A percentile compares a stretch with the other conserved stretches of the same genome.
phyloP scores from a whole-genome alignment of 2,113 vertebrate species.

The Cygnus atratus region DNA sequence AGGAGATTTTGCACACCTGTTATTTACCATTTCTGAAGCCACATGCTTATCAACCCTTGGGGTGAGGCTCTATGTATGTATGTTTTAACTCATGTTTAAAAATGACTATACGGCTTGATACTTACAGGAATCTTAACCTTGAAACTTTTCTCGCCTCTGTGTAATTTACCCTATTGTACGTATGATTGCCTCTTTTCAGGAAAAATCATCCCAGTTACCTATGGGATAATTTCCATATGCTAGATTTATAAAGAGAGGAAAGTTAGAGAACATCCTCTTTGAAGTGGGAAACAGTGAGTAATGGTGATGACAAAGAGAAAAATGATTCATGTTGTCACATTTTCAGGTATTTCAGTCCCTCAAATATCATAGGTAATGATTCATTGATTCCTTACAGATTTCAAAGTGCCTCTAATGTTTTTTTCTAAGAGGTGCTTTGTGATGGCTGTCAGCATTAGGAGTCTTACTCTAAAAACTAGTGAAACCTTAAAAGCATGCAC shows the following conservation, averaged over 20 bases:
- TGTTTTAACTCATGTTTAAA: background rate
- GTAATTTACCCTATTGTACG: background rate
- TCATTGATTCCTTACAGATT: background rate
- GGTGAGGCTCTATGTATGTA: background rate
- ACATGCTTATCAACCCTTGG: background rate
- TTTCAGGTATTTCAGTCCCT: constrained; percentile 41
- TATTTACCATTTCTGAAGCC: constrained; percentile 19
- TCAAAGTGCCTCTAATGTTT: background rate
- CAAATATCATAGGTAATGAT: background rate
- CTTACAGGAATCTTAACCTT: background rate
- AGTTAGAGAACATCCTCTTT: background rate
- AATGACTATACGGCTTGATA: background rate
- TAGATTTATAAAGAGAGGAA: background rate
- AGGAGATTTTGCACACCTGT: constrained; percentile 8
- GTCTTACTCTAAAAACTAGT: background rate
- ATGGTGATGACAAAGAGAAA: constrained; percentile 36
- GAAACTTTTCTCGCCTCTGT: background rate
- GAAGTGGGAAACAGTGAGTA: constrained; percentile 28
- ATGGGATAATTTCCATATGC: background rate
- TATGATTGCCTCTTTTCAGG: background rate
- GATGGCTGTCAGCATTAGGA: background rate
- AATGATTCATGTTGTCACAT: constrained; percentile 44
- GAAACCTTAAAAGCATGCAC: background rate
- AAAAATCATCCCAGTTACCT: background rate
- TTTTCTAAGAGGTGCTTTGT: constrained; percentile 17